Percentiles rank a stretch among this genome's conserved stretches.
phyloP scores from a whole-genome alignment of 2,113 vertebrate species.

The Myiagra hebetior region DNA sequence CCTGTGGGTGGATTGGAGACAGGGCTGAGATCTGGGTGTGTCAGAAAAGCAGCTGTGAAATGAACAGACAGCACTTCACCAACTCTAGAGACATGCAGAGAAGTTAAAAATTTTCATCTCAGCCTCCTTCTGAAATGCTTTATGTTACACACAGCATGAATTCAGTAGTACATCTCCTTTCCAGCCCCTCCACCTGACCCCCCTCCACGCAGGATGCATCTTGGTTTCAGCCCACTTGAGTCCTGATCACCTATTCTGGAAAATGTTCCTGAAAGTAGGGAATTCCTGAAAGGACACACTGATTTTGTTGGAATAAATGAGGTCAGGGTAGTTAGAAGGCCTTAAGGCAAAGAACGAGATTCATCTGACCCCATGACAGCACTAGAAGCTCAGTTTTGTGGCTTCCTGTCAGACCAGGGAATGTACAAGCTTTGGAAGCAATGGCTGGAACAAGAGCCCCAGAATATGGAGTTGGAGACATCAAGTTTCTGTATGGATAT shows the following conservation, averaged over 20 bases:
- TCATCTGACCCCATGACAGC: background rate
- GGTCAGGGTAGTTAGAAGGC: background rate
- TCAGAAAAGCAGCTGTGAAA: background rate
- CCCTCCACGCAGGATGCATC: background rate
- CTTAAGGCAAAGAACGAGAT: background rate
- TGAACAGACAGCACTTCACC: background rate
- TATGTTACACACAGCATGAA: background rate
- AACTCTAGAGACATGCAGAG: rapidly evolving
- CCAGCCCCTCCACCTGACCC: background rate
- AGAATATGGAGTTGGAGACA: background rate
- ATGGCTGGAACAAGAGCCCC: background rate
- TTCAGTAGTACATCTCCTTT: background rate
- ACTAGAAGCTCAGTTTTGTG: background rate
- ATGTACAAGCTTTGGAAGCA: background rate
- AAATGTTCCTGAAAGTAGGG: background rate
- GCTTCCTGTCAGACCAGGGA: background rate
- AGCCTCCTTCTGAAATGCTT: background rate
- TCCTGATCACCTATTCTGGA: background rate
- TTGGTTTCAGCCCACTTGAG: background rate
- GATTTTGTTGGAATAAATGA: background rate
- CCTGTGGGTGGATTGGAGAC: background rate
- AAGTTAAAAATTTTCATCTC: background rate
- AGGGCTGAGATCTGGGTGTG: background rate
- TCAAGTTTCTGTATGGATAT: background rate
- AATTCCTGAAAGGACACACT: background rate